Base-by-base conservation (phyloP, 2,113 vertebrate species). In the Piprites chloris region DNA sequence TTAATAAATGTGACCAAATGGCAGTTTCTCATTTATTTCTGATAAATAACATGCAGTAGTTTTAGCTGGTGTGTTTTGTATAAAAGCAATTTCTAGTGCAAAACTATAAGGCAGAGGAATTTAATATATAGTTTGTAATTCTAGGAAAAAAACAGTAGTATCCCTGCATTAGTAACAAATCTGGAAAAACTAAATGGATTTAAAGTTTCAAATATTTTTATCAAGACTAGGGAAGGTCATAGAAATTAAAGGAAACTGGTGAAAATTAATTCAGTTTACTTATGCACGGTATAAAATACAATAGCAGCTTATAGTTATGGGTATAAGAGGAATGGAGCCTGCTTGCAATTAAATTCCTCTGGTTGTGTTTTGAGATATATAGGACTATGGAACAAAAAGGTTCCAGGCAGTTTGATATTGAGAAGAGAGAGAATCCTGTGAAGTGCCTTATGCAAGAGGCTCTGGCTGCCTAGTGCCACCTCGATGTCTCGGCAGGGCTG, bases 401-500 rank as follows among this genome's bases (percentile, higher is more conserved):
- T 73, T 50, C 22, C 0, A 3, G 53, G 24, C 47, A 92, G 19
- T 41, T 81, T 53, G 65, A 10, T 63, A 18, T 0, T 41, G 80
- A 76, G 73, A 33, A 55, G 30, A 75, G 27, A 66, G 85, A 50
- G 35, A n/a, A 35, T 87, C n/a, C 46, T 74, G 47, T 39, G n/a
- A 53, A 77, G 68, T n/a, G 30, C 52, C 50, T 56, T 66, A 32
- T 91, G 62, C 58, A 32, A 37, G 47, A 33, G 24, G 26, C 20
- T 65, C 13, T 71, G 2, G 0, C 77, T 87, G 49, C 69, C 35
- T n/a, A 4, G 27, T 10, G 26, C 58, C 0, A 0, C 37, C n/a
- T 52, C 1, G 2, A 18, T 0, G 2, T 55, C 62, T 85, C 0
- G 1, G 26, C 0, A 0, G 66, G 49, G 21, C 58, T 83, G 37